Evolutionary conservation across 2,797 vertebrate genomes (phyloP).

Genomic region (Vireo griseus): DNA sequence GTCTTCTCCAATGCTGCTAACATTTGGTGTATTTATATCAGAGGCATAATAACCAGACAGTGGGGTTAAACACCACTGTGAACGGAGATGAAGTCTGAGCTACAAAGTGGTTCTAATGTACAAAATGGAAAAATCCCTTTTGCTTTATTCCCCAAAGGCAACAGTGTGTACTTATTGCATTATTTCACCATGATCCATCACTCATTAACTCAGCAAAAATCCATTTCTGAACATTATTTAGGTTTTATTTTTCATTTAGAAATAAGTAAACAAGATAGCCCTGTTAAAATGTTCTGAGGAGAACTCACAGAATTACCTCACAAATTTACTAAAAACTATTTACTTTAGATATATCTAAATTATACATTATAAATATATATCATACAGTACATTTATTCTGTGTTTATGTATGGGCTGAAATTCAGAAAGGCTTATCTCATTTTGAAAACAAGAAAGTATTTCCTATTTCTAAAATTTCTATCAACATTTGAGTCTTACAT

Average conservation of each 20-base stretch:
- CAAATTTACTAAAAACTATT: not conserved
- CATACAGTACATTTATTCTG: not conserved
- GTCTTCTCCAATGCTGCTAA: not conserved
- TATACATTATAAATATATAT: not conserved
- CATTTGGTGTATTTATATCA: not conserved
- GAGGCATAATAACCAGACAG: not conserved
- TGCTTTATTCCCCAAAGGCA: not conserved
- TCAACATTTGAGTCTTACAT: slow-evolving; percentile 11
- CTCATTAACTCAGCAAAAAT: slow-evolving; percentile 14
- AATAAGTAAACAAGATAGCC: not conserved
- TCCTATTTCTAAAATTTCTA: slow-evolving; percentile 17
- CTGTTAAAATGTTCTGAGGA: not conserved
- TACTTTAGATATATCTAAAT: not conserved
- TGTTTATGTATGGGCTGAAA: not conserved
- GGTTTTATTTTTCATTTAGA: slow-evolving; percentile 14
- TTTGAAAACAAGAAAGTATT: slow-evolving; percentile 25
- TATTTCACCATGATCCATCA: not conserved
- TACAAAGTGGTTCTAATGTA: slow-evolving; percentile 11
- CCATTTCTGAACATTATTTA: not conserved
- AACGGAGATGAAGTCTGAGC: not conserved
- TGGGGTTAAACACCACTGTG: not conserved
- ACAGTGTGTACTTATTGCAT: not conserved
- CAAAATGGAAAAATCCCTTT: not conserved
- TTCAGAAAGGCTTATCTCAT: not conserved
- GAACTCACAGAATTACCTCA: not conserved